Evolutionary conservation across 2,113 vertebrate species (phyloP), one percentile per base, ranked within the genome.

Genomic region (Uria aalge): DNA sequence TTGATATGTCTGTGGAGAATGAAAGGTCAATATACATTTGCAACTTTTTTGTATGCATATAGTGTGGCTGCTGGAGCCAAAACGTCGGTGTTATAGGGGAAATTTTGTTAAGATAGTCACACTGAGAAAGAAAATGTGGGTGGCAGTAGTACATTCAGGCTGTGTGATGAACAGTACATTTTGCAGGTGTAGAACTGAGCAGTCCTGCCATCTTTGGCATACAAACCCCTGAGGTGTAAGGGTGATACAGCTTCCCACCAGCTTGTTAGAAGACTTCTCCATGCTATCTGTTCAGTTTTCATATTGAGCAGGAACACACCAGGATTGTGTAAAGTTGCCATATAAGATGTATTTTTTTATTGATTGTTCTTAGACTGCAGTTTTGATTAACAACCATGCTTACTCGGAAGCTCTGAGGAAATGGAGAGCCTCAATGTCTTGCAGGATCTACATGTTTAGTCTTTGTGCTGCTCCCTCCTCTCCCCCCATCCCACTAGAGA

Each of bases 121-220:
- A 3, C 29, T 47, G 26, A 69, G 47, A 53, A 86, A 52, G 53
- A 63, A 62, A 67, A 32, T 29, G 9, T 22, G 9, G 5, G 17
- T 26, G 23, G 16, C 32, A 66, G n/a, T 36, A 34, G 15, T 50
- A 7, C 0, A 0, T 43, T 85, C 24, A 55, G 47, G 24, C 26
- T 79, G 20, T 30, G 41, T 48, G 22, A 24, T 0, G 1, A 57
- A 9, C 32, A 43, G 21, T 3, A 0, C 2, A 0, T 73, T 56
- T 32, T 92, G 63, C 45, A 89, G 47, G 29, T n/a, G 5, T 23
- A 15, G 64, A 66, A 75, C 16, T 20, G 40, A 7, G 8, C 30
- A 50, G 20, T 50, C 21, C 36, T 79, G 36, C 40, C 26, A 4
- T 52, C 55, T 85, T 68, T 59, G 47, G 10, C 30, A 45, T 6